Base-by-base conservation (phyloP, 1,140 invertebrate genomes). In the Musca domestica region DNA sequence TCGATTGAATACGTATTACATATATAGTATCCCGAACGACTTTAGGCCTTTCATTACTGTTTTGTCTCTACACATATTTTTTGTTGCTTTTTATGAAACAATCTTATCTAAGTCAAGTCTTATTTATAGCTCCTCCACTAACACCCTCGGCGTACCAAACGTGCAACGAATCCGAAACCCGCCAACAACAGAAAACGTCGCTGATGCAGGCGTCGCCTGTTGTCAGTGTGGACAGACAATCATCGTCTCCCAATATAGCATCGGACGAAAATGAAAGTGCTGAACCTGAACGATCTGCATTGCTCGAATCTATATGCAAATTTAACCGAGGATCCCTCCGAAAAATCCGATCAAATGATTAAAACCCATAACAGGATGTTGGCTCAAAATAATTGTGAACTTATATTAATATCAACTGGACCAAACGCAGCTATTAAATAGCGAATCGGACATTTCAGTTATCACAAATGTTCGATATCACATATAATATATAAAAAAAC, bases 281-380 rank as follows among this genome's bases (percentile, higher is more conserved):
- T 51, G 83, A 86, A 64, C 83, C 86, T 65, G 83, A 86, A 49
- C 83, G 87, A 61, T 82, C 84, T 47, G 87, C 87, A 67, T 77
- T 90, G 56, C 81, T 90, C 30, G 87, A 86, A 69, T 88, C 88
- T 67, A 90, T 90, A 76, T 89, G 85, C 80, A 87, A 84, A 74
- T 90, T 90, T 73, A 87, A 89, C 74, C 89, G 88, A 76, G 80
- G 83, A 52, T 84, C 85, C 47, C 80, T 90, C 74, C 85, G 87
- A 63, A 87, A 85, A 77, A 84, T 87, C 69, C 81, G 78, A 20
- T 81, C 80, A 17, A 81, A 76, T 69, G 80, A 82, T 71, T 80
- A 77, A 70, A n/a, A 25, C 12, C 27, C 34, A 10, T 10, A 41
- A 12, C 2, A 41, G 2, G 5, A 41, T 7, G 5, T 41, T 41